Conservation (phyloP, 2,888 invertebrate species). For the Chrysotoxum bicinctum region DNA sequence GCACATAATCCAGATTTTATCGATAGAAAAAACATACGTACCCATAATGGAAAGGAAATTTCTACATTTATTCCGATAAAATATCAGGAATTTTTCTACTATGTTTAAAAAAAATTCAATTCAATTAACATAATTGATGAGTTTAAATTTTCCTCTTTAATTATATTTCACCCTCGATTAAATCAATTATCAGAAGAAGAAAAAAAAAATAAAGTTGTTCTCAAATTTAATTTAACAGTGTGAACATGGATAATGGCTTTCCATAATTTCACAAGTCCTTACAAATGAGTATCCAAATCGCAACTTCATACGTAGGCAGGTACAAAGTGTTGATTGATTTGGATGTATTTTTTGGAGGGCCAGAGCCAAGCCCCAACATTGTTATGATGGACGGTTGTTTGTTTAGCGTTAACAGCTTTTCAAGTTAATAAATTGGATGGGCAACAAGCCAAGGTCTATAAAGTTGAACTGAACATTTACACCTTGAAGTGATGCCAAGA, state of each 20-base stretch:
- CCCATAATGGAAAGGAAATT: background rate
- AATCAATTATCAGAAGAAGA: background rate
- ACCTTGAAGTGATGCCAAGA: conserved; percentile 35
- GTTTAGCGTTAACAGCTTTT: conserved; percentile 26
- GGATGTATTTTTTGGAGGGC: background rate
- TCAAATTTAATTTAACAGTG: background rate
- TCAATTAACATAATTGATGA: conserved; percentile 11
- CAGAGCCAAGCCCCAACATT: background rate
- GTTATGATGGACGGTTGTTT: conserved; percentile 41
- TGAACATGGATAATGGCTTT: conserved; percentile 3
- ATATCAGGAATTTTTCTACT: background rate
- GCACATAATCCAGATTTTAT: background rate
- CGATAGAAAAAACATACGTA: background rate
- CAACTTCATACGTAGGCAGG: background rate
- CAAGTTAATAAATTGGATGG: conserved; percentile 46
- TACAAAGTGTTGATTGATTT: conserved; percentile 19
- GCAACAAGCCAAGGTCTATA: conserved; percentile 30
- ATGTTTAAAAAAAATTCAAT: background rate
- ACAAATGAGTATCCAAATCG: conserved; percentile 1
- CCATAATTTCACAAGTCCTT: background rate
- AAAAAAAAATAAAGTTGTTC: background rate
- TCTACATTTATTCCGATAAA: background rate
- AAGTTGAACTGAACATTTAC: conserved; percentile 4
- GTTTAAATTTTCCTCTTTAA: background rate
- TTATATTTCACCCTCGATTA: background rate